Base-by-base conservation (phyloP, 2,888 invertebrate species). In the Drosophila melanosoma region DNA sequence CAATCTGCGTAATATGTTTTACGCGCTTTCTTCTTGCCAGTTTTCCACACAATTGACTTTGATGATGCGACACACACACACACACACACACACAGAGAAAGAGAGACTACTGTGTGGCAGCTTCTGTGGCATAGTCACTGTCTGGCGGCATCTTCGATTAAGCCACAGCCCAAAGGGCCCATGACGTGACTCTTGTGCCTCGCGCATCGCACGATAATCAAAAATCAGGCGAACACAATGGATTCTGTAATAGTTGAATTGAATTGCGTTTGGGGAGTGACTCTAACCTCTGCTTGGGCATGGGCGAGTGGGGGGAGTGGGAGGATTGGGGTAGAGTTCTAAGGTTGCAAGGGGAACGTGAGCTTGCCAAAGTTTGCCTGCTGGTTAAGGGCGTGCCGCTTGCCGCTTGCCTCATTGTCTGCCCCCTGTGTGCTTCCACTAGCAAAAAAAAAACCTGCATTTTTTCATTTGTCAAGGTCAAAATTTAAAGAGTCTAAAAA, bases 1-100 rank as follows among this genome's bases (percentile, higher is more conserved):
- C 85, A 86, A 86, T 87, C 85, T 89, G 87, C 89, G 85, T 89
- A 86, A 85, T 85, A 85, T 85, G 87, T 79, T 86, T 85, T 85
- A 85, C 89, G 85, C 89, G 72, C 70, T 87, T 32, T 7, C 38
- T 56, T 36, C 20, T 38, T 80, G 79, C 83, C 84, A 85, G 89
- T 91, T 91, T 92, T 91, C 91, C 91, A 84, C 89, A 89, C 91
- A 92, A 92, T 92, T 91, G 90, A 91, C 87, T 91, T 91, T 91
- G 90, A 91, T 88, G 91, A 89, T 81, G 88, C 77, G 76, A 42
- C 58, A 40, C 59, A 58, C 36, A 63, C 64, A 67, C 67, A 59
- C 66, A 54, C 66, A 53, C 49, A 38, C 56, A 49, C 48, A 17
- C 64, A 49, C 23, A 11, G 26, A 26, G 29, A 29, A 1, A 29